Base-by-base conservation (phyloP, 53 echinoderm and acorn worm species). In the Echinarachnius parma region DNA sequence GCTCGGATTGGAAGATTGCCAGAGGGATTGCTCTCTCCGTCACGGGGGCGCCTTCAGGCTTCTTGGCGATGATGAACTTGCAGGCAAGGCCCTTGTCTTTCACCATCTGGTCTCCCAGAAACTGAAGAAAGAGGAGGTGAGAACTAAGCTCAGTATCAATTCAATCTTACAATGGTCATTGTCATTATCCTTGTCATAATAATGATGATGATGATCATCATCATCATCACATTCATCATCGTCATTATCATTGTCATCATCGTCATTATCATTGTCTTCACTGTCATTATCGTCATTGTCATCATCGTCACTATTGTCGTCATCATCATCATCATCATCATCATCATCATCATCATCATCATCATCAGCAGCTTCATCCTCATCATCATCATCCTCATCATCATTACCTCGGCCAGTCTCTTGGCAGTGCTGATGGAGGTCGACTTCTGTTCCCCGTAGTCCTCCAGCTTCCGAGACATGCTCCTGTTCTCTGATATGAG, bases 71-170 rank as follows among this genome's bases (percentile, higher is more conserved):
- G 59, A 94, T 78, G 50, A 94, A 94, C 81, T 90, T 90, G 63
- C 95, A 94, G 1, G 95, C 61, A 46, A 94, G 56, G n/a, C 95
- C 95, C 57, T 94, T 94, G 77, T 94, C 95, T 62, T 94, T 94
- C 53, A 94, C 95, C 95, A 96, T 96, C 81, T 96, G 87, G 22
- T 96, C 96, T 30, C 96, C 96, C 26, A 96, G 88, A 60, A 96
- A 96, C 96, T 96, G 60, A 1, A 4, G 21, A 16, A 1, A 4
- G 23, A 31, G 34, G 21, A 33, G 2, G 11, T 39, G 46, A 44
- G 25, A 44, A 27, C n/a, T 5, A n/a, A 50, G 16, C 4, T 8
- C 9, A 10, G 20, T 50, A 8, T 4, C 4, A 50, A 50, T 10
- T 50, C 7, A 7, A 39, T 9, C 7, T 7, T 39, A 9, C 39